phyloP scores from a whole-genome alignment of 1,140 invertebrate genomes.

The Magallana ariakensis region DNA sequence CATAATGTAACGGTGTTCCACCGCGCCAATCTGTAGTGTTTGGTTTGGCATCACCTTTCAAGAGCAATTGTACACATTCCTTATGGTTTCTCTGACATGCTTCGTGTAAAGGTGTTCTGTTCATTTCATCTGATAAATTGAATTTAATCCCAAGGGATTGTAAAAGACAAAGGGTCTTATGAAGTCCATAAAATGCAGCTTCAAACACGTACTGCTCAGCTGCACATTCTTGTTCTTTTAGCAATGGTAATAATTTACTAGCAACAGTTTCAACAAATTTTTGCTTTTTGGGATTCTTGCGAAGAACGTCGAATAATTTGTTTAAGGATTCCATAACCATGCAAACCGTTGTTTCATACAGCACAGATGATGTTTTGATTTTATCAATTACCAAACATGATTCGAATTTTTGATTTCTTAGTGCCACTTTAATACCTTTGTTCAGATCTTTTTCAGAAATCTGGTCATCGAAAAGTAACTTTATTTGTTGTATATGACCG shows the following conservation, averaged over 20 bases:
- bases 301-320: conserved; percentile 28
- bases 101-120: conserved; percentile 54
- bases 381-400: conserved; percentile 35
- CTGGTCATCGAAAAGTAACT: conserved; percentile 50
- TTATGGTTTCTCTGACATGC: conserved; percentile 47
- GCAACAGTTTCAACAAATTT: conserved; percentile 42
- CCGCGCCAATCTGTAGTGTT: conserved; percentile 57
- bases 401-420: conserved; percentile 24
- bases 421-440: conserved; percentile 53
- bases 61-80: conserved; percentile 42
- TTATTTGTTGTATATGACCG: conserved; percentile 46
- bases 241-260: conserved; percentile 42
- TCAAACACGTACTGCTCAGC: conserved; percentile 48
- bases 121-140: conserved; percentile 45
- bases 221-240: conserved; percentile 28
- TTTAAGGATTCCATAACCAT: conserved; percentile 43
- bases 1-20: conserved; percentile 51
- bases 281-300: conserved; percentile 19
- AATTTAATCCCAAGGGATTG: conserved; percentile 44
- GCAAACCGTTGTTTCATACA: conserved; percentile 55
- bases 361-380: neutral
- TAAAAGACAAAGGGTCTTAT: conserved; percentile 40
- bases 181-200: conserved; percentile 41
- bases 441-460: conserved; percentile 55
- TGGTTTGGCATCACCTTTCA: conserved; percentile 42